Base-by-base conservation (phyloP, 1,140 invertebrate species). In the Caenorhabditis briggsae region DNA sequence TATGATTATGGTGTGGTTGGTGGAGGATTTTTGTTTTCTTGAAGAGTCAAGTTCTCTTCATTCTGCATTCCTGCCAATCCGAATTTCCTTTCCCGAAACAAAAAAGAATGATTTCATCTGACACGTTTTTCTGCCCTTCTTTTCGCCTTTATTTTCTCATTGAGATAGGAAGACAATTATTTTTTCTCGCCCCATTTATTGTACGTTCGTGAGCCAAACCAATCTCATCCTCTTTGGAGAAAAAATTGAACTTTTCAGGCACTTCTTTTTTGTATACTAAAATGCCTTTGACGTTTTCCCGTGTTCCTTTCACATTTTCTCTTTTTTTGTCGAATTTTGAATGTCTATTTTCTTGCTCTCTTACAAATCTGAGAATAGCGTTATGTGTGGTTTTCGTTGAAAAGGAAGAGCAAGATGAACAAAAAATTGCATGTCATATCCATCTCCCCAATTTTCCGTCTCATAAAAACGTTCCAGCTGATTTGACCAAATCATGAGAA, bases 111-210 rank as follows among this genome's bases (percentile, higher is more conserved):
- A 78, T 78, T 48, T 46, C 11, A 33, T 78, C 70, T 78, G 70
- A 78, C 70, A 78, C 46, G 70, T 78, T 78, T 50, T 46, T 11
- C 16, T 11, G 16, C 12, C 9, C 50, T 53, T 50, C 50, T 78
- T 78, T 46, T 50, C 3, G 33, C 33, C 33, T 1, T 33, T 33
- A 33, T 33, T 33, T 33, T 33, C 33, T 78, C 70, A 50, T 50
- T 50, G 43, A 25, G 20, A n/a, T 53, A 33, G 33, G n/a, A 50
- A 78, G 46, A 46, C 43, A 48, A 78, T 50, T 78, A 50, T 50
- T 78, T 78, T 70, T n/a, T 8, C 70, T 46, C n/a, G 46, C 70
- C 50, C 70, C 46, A 78, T 78, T 50, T 78, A n/a, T 78, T 78
- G 70, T 78, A 78, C 70, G 70, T 78, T 78, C 70, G 70, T 78